A percentile compares a stretch with the other conserved stretches of the same genome.
These are phyloP conservation scores for Drosophila imparisetae DNA, from an alignment of 2,888 invertebrate genomes.

Conservation along the genomic window DNA sequence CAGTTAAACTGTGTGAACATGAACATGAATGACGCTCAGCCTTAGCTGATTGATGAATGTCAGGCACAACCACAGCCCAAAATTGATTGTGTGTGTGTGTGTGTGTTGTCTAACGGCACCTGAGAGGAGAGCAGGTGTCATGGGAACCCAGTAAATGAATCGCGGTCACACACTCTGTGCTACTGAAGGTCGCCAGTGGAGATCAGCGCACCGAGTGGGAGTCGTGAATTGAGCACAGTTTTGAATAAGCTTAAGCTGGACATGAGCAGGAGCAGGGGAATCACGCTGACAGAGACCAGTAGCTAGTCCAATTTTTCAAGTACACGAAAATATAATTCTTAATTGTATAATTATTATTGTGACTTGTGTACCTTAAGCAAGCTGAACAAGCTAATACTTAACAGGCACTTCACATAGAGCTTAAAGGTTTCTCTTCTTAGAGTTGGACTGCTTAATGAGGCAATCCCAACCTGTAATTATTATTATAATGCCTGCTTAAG, in stretches of 20 bases:
- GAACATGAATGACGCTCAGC: constrained; percentile 50
- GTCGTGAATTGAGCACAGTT: constrained; percentile 14
- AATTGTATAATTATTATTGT: background rate
- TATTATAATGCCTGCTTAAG: background rate
- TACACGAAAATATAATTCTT: no score
- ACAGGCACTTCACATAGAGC: background rate
- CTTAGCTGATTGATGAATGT: constrained; percentile 72
- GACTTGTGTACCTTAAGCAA: background rate
- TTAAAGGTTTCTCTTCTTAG: no score
- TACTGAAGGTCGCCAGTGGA: constrained; percentile 63
- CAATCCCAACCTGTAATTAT: background rate
- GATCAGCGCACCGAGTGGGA: constrained; percentile 52
- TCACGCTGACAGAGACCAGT: background rate
- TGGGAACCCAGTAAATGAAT: constrained; percentile 68
- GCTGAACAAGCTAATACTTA: background rate
- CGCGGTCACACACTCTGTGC: constrained; percentile 60
- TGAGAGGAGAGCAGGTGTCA: constrained; percentile 66
- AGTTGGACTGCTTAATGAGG: no score
- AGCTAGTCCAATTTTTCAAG: background rate
- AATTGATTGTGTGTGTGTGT: background rate
- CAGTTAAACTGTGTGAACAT: constrained; percentile 66
- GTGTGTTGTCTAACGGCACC: constrained; percentile 53
- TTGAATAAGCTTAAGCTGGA: background rate
- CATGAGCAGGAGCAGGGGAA: background rate
- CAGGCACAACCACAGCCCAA: constrained; percentile 53